Percentiles rank a stretch among this genome's conserved stretches.
Conservation (phyloP, 2,113 vertebrate species). For the Grus americana region DNA sequence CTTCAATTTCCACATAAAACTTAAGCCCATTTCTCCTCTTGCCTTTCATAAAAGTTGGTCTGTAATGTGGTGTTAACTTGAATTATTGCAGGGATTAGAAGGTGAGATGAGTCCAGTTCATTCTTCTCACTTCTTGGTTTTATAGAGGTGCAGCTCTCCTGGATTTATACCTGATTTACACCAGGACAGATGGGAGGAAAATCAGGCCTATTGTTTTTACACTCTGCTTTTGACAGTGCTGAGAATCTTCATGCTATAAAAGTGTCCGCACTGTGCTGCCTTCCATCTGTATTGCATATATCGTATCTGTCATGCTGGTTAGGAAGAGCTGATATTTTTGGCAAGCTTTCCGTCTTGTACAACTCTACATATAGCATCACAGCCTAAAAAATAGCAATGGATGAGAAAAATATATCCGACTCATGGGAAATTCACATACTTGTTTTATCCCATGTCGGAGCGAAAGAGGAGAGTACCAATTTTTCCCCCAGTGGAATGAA, state of each 20-base stretch:
- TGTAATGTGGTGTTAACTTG: background rate
- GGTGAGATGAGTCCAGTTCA: background rate
- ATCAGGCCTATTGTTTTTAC: conserved; percentile 22
- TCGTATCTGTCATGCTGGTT: conserved; percentile 44
- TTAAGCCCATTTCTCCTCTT: background rate
- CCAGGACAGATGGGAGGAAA: conserved; percentile 5
- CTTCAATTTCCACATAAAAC: background rate
- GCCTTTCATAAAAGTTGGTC: background rate
- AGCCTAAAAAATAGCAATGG: conserved; percentile 4
- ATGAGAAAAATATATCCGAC: background rate
- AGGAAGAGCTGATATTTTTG: conserved; percentile 50
- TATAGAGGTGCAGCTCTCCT: background rate
- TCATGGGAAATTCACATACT: conserved; percentile 25
- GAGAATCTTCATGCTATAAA: conserved; percentile 54
- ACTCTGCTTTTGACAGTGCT: conserved; percentile 23
- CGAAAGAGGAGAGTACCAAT: background rate
- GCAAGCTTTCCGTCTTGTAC: conserved; percentile 32
- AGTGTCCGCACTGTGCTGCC: background rate
- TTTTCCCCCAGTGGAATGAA: background rate
- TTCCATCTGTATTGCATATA: conserved; percentile 59
- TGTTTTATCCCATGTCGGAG: background rate
- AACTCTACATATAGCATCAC: conserved; percentile 8
- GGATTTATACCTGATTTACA: conserved; percentile 37
- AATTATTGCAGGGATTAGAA: conserved; percentile 31
- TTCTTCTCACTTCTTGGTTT: conserved; percentile 9